Conservation (phyloP, 2,888 invertebrate species). For the Busseola fusca region DNA sequence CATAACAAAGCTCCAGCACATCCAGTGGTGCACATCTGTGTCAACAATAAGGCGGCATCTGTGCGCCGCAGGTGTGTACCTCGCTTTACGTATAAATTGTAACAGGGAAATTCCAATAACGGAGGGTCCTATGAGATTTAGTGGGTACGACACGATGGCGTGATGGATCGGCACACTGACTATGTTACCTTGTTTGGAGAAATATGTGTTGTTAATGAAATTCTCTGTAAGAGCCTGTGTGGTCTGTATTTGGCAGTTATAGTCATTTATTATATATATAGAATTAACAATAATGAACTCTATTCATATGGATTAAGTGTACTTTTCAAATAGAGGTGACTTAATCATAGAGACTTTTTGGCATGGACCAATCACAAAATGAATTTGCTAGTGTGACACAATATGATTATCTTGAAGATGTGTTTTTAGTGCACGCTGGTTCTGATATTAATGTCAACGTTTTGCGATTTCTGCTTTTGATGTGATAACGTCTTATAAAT, state of each 20-base stretch:
- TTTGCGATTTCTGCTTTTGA: no score
- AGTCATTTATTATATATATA: no score
- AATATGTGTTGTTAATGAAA: constrained; percentile 3
- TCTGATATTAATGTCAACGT: no score
- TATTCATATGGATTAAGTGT: no score
- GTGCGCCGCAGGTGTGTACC: constrained; percentile 62
- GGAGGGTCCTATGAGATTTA: constrained; percentile 54
- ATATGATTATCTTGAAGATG: no score
- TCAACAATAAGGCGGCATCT: constrained; percentile 65
- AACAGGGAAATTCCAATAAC: constrained; percentile 67
- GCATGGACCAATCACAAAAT: no score
- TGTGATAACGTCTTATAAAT: no score
- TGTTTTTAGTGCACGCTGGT: no score
- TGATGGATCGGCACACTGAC: constrained; percentile 33
- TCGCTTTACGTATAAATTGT: constrained; percentile 66
- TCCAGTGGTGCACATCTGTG: constrained; percentile 59
- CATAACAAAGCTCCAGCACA: constrained; percentile 32
- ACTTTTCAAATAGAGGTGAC: no score
- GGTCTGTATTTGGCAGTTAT: background rate
- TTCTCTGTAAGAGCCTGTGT: background rate
- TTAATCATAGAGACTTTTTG: no score
- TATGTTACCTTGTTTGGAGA: background rate
- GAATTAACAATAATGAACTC: no score
- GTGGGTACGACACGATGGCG: constrained; percentile 47
- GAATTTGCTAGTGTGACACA: no score